Evolutionary conservation across 2,888 invertebrate genomes (phyloP).

Genomic region (Dasysyrphus albostriatus): DNA sequence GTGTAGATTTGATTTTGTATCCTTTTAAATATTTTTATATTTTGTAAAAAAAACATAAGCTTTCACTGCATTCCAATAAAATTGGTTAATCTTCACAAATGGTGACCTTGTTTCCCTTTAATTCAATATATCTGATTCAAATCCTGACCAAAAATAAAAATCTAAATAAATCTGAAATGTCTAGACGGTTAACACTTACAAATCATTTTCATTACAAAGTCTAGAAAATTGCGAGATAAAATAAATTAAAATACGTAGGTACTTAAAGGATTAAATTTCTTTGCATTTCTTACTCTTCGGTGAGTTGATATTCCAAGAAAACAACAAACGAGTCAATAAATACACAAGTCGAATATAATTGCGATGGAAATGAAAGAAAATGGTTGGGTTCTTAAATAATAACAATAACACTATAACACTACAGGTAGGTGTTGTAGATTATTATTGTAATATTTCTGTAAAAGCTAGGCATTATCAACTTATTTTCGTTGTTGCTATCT

Average conservation of each 20-base stretch:
- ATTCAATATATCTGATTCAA: background rate
- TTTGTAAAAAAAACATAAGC: background rate
- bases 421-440: too few species aligned
- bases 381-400: too few species aligned
- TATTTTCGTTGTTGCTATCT: too few species aligned
- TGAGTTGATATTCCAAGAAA: too few species aligned
- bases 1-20: background rate
- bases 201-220: background rate
- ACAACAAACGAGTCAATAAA: too few species aligned
- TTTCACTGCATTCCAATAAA: background rate
- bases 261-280: slow-evolving; percentile 1
- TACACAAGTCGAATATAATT: too few species aligned
- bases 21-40: background rate
- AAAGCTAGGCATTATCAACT: too few species aligned
- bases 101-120: background rate
- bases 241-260: background rate
- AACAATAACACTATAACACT: too few species aligned
- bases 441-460: too few species aligned
- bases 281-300: background rate
- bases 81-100: background rate
- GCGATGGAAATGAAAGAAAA: too few species aligned
- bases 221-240: background rate
- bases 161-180: background rate
- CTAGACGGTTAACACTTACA: slow-evolving; percentile 6
- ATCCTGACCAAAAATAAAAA: background rate